Conservation (phyloP, 2,797 vertebrate genomes). For the Semaprochilodus insignis region DNA sequence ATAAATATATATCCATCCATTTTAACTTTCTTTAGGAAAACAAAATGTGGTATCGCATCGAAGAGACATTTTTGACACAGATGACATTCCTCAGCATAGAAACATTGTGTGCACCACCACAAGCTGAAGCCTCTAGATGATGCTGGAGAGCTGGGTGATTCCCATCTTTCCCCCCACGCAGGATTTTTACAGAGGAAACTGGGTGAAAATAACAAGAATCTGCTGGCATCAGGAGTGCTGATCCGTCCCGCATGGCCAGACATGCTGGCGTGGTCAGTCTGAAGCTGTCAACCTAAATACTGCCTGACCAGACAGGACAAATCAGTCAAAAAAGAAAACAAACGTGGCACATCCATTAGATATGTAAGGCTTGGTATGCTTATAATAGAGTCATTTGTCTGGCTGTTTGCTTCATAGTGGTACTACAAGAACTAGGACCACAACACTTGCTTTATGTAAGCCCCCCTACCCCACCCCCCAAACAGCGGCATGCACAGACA, state of each 20-base stretch:
- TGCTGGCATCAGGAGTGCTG: slow-evolving; percentile 23
- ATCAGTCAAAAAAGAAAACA: background rate
- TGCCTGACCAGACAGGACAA: background rate
- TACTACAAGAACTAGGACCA: slow-evolving; percentile 57
- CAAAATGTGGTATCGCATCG: background rate
- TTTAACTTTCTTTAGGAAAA: background rate
- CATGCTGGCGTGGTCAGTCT: slow-evolving; percentile 9
- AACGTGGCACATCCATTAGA: background rate
- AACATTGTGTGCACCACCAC: background rate
- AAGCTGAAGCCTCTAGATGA: slow-evolving; percentile 6
- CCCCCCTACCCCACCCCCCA: slow-evolving; percentile 24
- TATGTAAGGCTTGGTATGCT: background rate
- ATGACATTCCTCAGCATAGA: background rate
- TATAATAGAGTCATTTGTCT: slow-evolving; percentile 41
- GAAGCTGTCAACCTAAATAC: background rate
- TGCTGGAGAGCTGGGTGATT: background rate
- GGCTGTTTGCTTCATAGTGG: slow-evolving; percentile 68
- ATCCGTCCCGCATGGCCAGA: background rate
- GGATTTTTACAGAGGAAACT: slow-evolving; percentile 35
- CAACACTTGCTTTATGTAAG: slow-evolving; percentile 47
- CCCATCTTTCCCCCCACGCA: background rate
- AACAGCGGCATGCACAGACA: slow-evolving; percentile 41
- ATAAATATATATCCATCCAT: no score
- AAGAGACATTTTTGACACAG: background rate
- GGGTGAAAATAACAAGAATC: slow-evolving; percentile 19